Percentiles rank a stretch among this genome's conserved stretches.
phyloP scores from a whole-genome alignment of 2,888 invertebrate species.

The Xestia sexstrigata region DNA sequence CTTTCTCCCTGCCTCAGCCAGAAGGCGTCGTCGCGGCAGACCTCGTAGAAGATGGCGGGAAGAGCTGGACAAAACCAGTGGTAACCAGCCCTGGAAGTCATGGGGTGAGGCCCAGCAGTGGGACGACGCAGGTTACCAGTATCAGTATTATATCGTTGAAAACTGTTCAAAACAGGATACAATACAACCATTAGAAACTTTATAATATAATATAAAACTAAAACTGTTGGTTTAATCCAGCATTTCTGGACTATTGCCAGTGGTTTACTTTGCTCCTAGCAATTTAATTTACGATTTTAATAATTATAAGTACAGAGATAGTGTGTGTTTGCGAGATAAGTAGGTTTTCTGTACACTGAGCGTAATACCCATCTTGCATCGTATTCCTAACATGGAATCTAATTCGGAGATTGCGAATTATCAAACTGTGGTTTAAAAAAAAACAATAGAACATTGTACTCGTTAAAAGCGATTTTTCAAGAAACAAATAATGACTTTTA shows the following conservation, averaged over 20 bases:
- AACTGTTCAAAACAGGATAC: background rate
- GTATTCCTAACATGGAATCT: background rate
- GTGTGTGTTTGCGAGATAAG: background rate
- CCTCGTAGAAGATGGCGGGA: too few relatives aligned
- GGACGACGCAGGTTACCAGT: too few relatives aligned
- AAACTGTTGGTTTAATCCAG: slow-evolving; percentile 15
- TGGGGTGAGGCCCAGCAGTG: too few relatives aligned
- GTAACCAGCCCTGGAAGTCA: too few relatives aligned
- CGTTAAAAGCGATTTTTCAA: background rate
- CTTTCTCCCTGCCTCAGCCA: too few relatives aligned
- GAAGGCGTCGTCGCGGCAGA: too few relatives aligned
- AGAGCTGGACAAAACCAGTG: too few relatives aligned
- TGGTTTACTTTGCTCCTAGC: slow-evolving; percentile 14
- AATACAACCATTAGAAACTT: slow-evolving; percentile 31
- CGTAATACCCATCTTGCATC: background rate
- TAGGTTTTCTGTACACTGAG: background rate
- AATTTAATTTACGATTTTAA: slow-evolving; percentile 37
- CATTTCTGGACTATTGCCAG: slow-evolving; percentile 40
- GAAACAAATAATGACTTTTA: background rate
- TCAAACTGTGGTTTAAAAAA: background rate
- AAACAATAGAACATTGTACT: background rate
- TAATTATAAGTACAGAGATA: slow-evolving; percentile 24
- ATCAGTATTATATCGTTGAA: too few relatives aligned
- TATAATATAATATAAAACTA: slow-evolving; percentile 4
- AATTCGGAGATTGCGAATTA: background rate